Base-by-base conservation (phyloP, 2,797 vertebrate species). In the Platalea minor region DNA sequence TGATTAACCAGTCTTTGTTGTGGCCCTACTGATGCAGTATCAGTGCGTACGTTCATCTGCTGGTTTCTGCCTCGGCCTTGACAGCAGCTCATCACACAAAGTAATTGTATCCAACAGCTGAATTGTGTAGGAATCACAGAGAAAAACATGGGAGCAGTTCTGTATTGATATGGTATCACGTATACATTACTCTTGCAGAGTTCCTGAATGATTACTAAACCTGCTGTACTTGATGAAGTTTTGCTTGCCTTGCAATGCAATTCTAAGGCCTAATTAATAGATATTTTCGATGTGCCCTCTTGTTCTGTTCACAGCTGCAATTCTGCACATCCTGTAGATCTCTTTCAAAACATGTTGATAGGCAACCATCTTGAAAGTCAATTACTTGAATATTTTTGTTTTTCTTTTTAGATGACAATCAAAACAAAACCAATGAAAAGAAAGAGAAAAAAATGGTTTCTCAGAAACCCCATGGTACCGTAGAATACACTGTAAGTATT, bases 401-500 rank as follows among this genome's bases (percentile, higher is more conserved):
- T 57, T 92, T 72, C 92, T 89, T 86, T 93, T 80, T 94, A 99
- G 99, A 98, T 79, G 98, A 98, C 96, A 98, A 97, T 97, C 98
- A 98, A 96, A 99, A 98, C 91, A 98, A 97, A 96, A 98, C 91
- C 79, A 98, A 97, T 95, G 97, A 98, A 75, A 99, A 99, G 96
- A 99, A 98, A 97, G 99, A 99, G 97, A 99, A 99, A 97, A 99
- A 98, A 97, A 99, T 98, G 98, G 97, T 98, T 89, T 97, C 96
- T 65, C 98, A 97, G 97, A 98, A 98, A 92, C 99, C 99, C 5
- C 98, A 98, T 1, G 99, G 99, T 65, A 99, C 99, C 11, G 95
- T 98, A 93, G 99, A 99, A 94, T 99, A 99, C 59, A 98, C 96
- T 18, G 99, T 99, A 97, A 99, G 99, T 98, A 91, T 33, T 59